Base-by-base conservation (phyloP, 2,888 invertebrate genomes). In the Spodoptera exigua region DNA sequence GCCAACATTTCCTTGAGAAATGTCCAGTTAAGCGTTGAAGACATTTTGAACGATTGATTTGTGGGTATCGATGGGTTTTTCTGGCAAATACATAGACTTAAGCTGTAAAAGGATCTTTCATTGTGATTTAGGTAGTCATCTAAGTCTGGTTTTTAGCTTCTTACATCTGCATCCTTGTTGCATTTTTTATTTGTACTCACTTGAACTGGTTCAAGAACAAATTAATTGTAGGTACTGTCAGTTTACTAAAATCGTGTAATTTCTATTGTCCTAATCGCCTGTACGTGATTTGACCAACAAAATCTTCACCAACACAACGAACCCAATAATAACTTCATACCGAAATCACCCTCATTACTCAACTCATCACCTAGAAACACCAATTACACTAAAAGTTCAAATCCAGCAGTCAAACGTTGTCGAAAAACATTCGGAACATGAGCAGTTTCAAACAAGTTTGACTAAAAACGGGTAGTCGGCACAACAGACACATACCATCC, bases 401-500 rank as follows among this genome's bases (percentile, higher is more conserved):
- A 16, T 32, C 51, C 35, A 48, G 40, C 56, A 57, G 36, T 36
- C 44, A 17, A 41, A 59, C 45, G 39, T 61, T 40, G 39, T 44
- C 36, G 35, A 58, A 56, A 73, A 40, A 58, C 69, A 60, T 18
- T 43, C 47, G 27, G 61, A 60, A 76, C 52, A 62, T 56, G 36
- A 64, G 61, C 51, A 41, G 49, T 41, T 54, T 45, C 35, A 71
- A 76, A 76, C 78, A 55, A 67, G 76, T 76, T 76, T 75, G 56
- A 54, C 76, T 64, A 66, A 64, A 78, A 76, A 78, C 76, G 51
- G 76, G 76, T 72, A 76, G 77, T 74, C 68, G 77, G 86, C 85
- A 84, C 84, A 82, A 84, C 69, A 85, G 78, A 59, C 54, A 76
- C 87, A 87, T 84, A 84, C 87, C 88, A 80, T 66, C 82, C 80